phyloP scores from a whole-genome alignment of 2,888 invertebrate genomes.

The Rugalucina vietnamica region DNA sequence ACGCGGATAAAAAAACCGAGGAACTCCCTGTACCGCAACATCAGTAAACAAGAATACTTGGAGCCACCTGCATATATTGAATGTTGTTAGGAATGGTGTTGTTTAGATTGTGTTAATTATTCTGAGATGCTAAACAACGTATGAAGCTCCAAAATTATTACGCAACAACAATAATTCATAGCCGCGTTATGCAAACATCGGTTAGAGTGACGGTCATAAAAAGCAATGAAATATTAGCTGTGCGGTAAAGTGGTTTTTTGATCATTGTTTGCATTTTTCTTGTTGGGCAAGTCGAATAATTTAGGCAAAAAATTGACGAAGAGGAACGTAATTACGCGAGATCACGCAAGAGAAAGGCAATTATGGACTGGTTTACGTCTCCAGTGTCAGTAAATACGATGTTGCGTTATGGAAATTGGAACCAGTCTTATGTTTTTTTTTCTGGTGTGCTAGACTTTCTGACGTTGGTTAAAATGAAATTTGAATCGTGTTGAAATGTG shows the following conservation, averaged over 20 bases:
- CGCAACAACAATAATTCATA: not conserved
- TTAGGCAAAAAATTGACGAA: constrained; percentile 27
- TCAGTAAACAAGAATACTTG: no score
- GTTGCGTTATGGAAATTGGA: no score
- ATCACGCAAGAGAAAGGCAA: constrained; percentile 48
- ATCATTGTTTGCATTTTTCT: constrained; percentile 3
- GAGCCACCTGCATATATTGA: no score
- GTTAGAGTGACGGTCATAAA: not conserved
- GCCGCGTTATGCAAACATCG: not conserved
- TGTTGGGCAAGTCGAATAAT: constrained; percentile 36
- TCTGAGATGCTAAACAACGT: no score
- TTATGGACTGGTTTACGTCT: constrained; percentile 33
- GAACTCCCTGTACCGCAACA: no score
- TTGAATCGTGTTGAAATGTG: constrained; percentile 28
- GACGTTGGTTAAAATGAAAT: constrained; percentile 39
- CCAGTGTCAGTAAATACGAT: constrained; percentile 41
- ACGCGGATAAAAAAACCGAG: no score
- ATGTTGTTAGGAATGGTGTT: no score
- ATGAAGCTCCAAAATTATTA: no score
- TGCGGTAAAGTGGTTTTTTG: constrained; percentile 2
- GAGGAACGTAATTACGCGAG: constrained; percentile 41
- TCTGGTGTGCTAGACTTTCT: constrained; percentile 29
- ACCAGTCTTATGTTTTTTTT: constrained; percentile 2
- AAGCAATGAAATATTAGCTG: not conserved
- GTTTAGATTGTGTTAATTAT: no score